Conservation (phyloP, 1,140 invertebrate species). For the Macrobrachium rosenbergii region DNA sequence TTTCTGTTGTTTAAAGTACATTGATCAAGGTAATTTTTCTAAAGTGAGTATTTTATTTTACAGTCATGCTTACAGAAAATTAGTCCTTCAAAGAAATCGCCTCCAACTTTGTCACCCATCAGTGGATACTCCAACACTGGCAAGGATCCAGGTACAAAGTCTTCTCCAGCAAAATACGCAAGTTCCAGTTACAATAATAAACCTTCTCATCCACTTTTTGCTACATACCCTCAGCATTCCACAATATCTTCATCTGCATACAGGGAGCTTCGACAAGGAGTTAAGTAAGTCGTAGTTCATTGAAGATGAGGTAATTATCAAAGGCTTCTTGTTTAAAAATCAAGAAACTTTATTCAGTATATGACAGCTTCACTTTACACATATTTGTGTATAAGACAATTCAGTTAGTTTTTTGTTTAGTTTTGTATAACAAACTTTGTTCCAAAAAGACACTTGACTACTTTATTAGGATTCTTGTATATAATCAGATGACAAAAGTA, state of each 20-base stretch:
- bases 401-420: too few relatives aligned
- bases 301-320: neutral
- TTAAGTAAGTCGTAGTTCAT: conserved; percentile 25
- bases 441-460: too few relatives aligned
- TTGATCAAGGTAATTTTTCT: neutral
- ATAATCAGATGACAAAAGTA: neutral
- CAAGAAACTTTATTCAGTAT: neutral
- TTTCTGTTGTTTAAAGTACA: conserved; percentile 3
- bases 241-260: conserved; percentile 59
- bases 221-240: conserved; percentile 52
- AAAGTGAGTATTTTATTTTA: neutral
- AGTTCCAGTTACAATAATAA: neutral
- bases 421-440: too few relatives aligned
- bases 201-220: conserved; percentile 49
- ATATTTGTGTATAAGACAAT: too few relatives aligned
- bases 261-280: conserved; percentile 54
- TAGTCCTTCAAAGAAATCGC: conserved; percentile 42
- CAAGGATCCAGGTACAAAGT: conserved; percentile 12
- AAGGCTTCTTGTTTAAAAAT: neutral
- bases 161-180: conserved; percentile 48
- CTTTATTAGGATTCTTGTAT: neutral
- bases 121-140: neutral
- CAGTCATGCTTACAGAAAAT: conserved; percentile 46
- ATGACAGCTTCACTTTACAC: neutral
- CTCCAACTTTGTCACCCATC: conserved; percentile 40